Conservation (phyloP, 2,113 vertebrate genomes). For the Etheostoma spectabile region DNA sequence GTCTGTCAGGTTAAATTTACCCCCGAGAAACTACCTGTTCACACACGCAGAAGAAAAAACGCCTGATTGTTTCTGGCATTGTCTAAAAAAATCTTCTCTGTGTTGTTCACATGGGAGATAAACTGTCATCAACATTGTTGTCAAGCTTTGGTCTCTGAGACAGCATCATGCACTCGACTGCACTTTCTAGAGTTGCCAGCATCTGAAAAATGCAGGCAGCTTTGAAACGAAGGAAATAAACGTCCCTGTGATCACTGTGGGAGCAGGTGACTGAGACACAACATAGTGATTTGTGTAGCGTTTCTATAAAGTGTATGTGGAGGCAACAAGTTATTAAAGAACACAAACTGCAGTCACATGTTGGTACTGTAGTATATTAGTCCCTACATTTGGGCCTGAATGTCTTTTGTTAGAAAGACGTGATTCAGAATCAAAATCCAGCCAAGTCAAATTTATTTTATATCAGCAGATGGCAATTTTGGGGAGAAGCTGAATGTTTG, state of each 20-base stretch:
- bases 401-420: neutral
- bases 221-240: neutral
- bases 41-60: neutral
- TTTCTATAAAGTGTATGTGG: neutral
- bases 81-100: conserved; percentile 33
- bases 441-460: neutral
- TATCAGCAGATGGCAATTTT: neutral
- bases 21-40: conserved; percentile 50
- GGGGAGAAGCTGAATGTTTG: neutral
- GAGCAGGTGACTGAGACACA: neutral
- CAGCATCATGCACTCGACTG: neutral
- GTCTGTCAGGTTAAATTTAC: conserved; percentile 65
- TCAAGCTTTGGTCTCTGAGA: conserved; percentile 18
- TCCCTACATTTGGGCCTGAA: neutral
- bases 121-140: conserved; percentile 38
- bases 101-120: neutral
- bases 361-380: neutral
- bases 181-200: neutral
- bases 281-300: neutral
- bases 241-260: neutral
- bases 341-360: neutral
- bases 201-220: neutral
- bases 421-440: neutral
- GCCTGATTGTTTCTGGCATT: conserved; percentile 14
- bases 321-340: neutral